Base-by-base conservation (phyloP, 92 coral and sea anemone species). In the Bergia puertoricense region DNA sequence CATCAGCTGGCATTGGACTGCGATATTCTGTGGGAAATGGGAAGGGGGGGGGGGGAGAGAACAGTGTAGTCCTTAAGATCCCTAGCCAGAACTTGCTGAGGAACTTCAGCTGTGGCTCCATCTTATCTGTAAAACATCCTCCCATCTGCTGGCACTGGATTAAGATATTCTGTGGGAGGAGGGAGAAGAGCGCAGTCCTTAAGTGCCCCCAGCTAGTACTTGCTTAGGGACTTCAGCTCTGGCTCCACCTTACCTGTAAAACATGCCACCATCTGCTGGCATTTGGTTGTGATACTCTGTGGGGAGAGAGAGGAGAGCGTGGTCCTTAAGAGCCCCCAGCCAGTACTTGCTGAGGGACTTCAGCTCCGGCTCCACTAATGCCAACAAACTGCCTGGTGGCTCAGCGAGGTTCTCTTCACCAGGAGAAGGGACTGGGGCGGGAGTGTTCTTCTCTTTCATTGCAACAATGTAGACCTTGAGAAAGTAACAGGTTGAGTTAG, bases 261-360 rank as follows among this genome's bases (percentile, higher is more conserved):
- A 94, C 99, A 97, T 95, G 20, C 99, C 99, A 36, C 99, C 99
- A 8, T 91, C 95, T 2, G 92, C 92, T 37, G 99, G 99, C 82
- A 97, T 88, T 80, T 97, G 99, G 48, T 95, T 88, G 44, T 96
- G 94, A 76, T 97, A 97, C 89, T 97, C 98, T 6, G 93, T 88
- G 30, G 99, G 97, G 23, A 97, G 92, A 0, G 99, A 89, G 13
- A 97, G 94, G 51, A 95, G 93, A 56, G 98, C 99, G 85, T 95
- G 98, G 91, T 97, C 99, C 77, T 90, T 95, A n/a, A 97, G 89
- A n/a, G 99, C 99, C 36, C 99, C 99, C 6, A 97, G 93, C 99
- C 99, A 97, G 80, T 95, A 97, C 77, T 92, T 92, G 89, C 99
- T 95, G 76, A 97, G 95, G 43, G 93, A 91, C 85, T 93, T 94